These are phyloP conservation scores for Azorinus chamasolen DNA, from an alignment of 2,888 invertebrate species.

Conservation along the genomic window DNA sequence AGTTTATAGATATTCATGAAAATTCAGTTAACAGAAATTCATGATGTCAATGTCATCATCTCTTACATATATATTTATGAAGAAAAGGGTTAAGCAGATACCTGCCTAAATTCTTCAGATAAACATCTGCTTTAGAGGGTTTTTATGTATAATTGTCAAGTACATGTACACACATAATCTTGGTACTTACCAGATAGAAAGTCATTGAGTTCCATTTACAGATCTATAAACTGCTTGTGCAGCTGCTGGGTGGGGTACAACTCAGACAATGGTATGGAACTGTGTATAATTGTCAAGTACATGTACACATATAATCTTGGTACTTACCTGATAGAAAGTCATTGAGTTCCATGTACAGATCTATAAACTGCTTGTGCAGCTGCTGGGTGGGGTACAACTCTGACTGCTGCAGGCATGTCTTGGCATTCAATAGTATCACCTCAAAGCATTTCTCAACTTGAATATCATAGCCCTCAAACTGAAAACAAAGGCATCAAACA, in stretches of 20 bases:
- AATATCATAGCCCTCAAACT: constrained; percentile 43
- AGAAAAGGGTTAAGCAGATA: too few relatives aligned
- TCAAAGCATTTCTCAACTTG: constrained; percentile 68
- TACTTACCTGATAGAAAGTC: constrained; percentile 66
- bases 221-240: constrained; percentile 76
- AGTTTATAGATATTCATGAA: too few relatives aligned
- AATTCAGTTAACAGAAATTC: too few relatives aligned
- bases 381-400: constrained; percentile 74
- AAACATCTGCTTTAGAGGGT: too few relatives aligned
- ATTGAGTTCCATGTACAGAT: constrained; percentile 74
- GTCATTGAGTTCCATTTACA: constrained; percentile 74
- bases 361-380: constrained; percentile 76
- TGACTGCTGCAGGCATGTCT: constrained; percentile 81
- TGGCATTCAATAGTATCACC: constrained; percentile 79
- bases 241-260: constrained; percentile 73
- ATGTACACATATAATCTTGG: too few relatives aligned
- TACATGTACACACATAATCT: too few relatives aligned
- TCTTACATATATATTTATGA: too few relatives aligned
- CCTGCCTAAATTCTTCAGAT: too few relatives aligned
- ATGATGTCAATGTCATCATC: too few relatives aligned
- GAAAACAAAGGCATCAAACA: constrained; percentile 16
- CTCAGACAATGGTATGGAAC: too few relatives aligned
- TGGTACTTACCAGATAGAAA: constrained; percentile 67
- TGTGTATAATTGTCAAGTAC: too few relatives aligned
- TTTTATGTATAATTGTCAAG: too few relatives aligned